Conservation (phyloP, 2,113 vertebrate species). For the Osmerus mordax region DNA sequence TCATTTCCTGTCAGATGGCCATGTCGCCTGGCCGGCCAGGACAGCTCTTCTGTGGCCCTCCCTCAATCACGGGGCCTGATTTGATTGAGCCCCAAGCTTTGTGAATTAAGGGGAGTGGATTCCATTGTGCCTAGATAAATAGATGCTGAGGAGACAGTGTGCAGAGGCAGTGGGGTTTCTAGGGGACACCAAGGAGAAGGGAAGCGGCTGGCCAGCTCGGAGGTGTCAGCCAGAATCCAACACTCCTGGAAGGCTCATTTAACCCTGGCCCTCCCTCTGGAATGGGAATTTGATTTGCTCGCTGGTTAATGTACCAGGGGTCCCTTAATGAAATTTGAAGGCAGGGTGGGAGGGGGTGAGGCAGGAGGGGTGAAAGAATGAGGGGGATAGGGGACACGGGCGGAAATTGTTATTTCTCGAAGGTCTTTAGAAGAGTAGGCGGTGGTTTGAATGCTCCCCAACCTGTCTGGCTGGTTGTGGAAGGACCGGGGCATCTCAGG, state of each 20-base stretch:
- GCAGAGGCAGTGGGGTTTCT: conserved; percentile 41
- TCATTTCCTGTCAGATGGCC: conserved; percentile 62
- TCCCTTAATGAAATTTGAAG: conserved; percentile 60
- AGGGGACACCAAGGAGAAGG: conserved; percentile 64
- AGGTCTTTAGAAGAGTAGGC: conserved; percentile 34
- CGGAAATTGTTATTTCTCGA: conserved; percentile 48
- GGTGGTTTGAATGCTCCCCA: conserved; percentile 35
- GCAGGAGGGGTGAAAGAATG: conserved; percentile 12
- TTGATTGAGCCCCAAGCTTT: conserved; percentile 50
- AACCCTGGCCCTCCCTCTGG: conserved; percentile 54
- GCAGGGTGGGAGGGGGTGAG: conserved; percentile 15
- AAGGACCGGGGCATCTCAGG: conserved; percentile 23
- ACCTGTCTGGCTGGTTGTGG: background rate
- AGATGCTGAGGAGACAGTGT: conserved; percentile 21
- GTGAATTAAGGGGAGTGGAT: conserved; percentile 36
- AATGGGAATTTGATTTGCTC: conserved; percentile 66
- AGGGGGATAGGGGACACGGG: conserved; percentile 1
- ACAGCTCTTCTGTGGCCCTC: conserved; percentile 32
- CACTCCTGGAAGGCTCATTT: conserved; percentile 67
- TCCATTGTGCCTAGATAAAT: conserved; percentile 44
- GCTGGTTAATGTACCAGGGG: conserved; percentile 64
- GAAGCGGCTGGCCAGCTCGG: conserved; percentile 63
- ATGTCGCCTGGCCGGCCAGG: conserved; percentile 11
- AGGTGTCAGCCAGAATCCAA: conserved; percentile 56
- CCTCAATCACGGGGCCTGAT: conserved; percentile 47